A percentile compares a stretch with the other conserved stretches of the same genome.
Conservation (phyloP, 2,888 invertebrate species). For the Chymomyza caudatula region DNA sequence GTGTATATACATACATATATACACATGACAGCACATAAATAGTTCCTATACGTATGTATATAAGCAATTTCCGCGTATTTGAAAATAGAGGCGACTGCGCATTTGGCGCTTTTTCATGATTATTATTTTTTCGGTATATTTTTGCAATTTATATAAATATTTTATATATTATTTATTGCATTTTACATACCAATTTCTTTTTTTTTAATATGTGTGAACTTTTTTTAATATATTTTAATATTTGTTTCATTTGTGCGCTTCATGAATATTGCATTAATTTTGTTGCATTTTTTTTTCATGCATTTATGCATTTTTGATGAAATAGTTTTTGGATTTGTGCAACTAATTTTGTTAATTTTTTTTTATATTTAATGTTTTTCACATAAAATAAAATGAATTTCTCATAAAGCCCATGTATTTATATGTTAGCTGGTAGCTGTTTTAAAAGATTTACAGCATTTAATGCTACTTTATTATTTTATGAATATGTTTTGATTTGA, state of each 20-base stretch:
- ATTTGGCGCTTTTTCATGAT: constrained; percentile 46
- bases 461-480: constrained; percentile 38
- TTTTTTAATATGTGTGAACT: constrained; percentile 28
- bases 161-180: constrained; percentile 68
- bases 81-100: constrained; percentile 69
- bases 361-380: constrained; percentile 9
- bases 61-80: constrained; percentile 26
- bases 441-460: constrained; percentile 45
- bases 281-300: constrained; percentile 42
- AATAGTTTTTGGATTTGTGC: constrained; percentile 56
- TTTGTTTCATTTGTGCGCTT: constrained; percentile 41
- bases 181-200: not conserved
- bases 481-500: constrained; percentile 32
- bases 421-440: constrained; percentile 35
- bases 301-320: constrained; percentile 69
- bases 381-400: not conserved
- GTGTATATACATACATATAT: constrained; percentile 29
- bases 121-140: constrained; percentile 50
- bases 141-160: constrained; percentile 72
- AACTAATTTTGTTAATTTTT: constrained; percentile 55
- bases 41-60: constrained; percentile 20
- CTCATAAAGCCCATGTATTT: constrained; percentile 26
- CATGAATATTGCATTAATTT: constrained; percentile 67
- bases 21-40: not conserved
- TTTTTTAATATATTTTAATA: not conserved